Conservation (phyloP, 23 tunicate genomes). For the Halocynthia aurantium region DNA sequence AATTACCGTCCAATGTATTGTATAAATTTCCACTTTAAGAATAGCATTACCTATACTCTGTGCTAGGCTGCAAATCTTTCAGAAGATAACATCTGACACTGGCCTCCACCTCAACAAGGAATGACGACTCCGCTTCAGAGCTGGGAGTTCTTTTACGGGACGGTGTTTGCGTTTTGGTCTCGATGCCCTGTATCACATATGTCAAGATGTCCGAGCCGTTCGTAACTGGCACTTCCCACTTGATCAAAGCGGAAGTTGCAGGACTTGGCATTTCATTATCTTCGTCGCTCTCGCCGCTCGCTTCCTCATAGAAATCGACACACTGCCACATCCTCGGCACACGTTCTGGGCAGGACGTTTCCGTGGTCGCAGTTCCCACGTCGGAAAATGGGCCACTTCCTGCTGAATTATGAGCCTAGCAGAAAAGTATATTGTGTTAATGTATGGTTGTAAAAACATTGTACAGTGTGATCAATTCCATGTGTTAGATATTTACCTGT, state of each 20-base stretch:
- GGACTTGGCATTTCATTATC: constrained; percentile 2
- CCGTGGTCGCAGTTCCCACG: constrained; percentile 40
- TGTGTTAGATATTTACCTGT: constrained; percentile 26
- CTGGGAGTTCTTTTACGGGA: background rate
- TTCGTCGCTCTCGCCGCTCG: background rate
- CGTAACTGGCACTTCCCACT: constrained; percentile 51
- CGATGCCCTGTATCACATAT: constrained; percentile 18
- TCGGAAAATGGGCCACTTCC: constrained; percentile 65
- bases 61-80: constrained; percentile 33
- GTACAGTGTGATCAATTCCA: too few relatives aligned
- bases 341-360: constrained; percentile 48
- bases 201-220: constrained; percentile 49
- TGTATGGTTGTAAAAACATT: background rate
- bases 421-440: background rate
- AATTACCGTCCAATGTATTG: too few relatives aligned
- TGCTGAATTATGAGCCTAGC: constrained; percentile 8
- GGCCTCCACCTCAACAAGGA: constrained; percentile 15
- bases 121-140: background rate
- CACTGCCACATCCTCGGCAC: constrained; percentile 31
- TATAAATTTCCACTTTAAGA: background rate
- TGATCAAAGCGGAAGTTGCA: constrained; percentile 6
- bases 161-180: background rate
- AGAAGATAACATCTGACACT: constrained; percentile 5
- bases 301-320: background rate
- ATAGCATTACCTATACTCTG: constrained; percentile 34